Conservation (phyloP, 2,113 vertebrate genomes). For the Thermophis baileyi region DNA sequence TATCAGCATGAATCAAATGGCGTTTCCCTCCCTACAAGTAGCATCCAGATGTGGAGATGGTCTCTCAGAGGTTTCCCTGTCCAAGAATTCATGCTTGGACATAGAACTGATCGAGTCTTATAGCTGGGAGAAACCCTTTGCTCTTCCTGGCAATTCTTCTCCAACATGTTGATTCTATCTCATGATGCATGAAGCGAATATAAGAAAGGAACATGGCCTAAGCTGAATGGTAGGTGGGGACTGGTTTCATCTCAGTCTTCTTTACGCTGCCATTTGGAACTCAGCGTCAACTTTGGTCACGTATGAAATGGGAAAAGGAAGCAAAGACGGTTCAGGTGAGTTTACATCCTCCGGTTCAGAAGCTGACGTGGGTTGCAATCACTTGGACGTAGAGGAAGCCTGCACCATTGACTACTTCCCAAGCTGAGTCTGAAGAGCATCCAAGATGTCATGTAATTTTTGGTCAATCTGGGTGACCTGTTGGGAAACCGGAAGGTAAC, state of each 20-base stretch:
- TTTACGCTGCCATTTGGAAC: neutral
- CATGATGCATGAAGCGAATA: neutral
- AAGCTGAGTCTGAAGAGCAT: slow-evolving; percentile 34
- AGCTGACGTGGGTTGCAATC: neutral
- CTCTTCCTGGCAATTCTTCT: neutral
- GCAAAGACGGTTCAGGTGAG: neutral
- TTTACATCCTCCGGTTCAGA: slow-evolving; percentile 16
- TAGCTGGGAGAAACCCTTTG: slow-evolving; percentile 42
- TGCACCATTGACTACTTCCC: slow-evolving; percentile 22
- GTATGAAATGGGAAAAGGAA: fast-evolving
- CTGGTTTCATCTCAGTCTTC: neutral
- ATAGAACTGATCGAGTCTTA: neutral
- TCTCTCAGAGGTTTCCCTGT: neutral
- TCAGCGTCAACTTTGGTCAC: neutral
- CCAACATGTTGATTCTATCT: neutral
- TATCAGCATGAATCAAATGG: no score
- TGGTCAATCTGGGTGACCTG: slow-evolving; percentile 66
- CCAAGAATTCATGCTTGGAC: neutral
- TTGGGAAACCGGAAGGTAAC: slow-evolving; percentile 43
- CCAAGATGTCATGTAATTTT: slow-evolving; percentile 66
- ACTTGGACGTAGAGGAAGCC: slow-evolving; percentile 22
- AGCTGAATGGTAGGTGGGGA: no score
- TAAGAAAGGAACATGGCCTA: neutral
- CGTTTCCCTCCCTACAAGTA: neutral
- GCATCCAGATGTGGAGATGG: neutral